A percentile compares a stretch with the other conserved stretches of the same genome.
These are phyloP conservation scores for Cremastinae sp. DNA, from an alignment of 2,888 invertebrate species.

Conservation along the genomic window DNA sequence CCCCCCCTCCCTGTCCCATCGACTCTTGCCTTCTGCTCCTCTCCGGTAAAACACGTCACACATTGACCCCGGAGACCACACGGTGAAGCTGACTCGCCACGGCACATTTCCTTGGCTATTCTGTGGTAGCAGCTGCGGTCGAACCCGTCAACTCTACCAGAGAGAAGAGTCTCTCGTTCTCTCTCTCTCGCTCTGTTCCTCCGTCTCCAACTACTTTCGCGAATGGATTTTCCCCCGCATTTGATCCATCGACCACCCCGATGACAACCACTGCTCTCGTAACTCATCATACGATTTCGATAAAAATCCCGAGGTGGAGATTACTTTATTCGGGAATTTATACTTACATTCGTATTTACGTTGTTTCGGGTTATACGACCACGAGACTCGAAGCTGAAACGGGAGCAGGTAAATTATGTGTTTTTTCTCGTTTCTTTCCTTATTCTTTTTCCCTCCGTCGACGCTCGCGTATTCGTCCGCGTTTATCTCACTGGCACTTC, in stretches of 20 bases:
- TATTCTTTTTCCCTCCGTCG: too few species aligned
- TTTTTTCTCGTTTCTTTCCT: too few species aligned
- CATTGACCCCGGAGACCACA: conserved; percentile 18
- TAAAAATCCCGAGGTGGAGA: conserved; percentile 14
- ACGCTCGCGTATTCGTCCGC: too few species aligned
- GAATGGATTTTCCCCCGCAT: conserved; percentile 61
- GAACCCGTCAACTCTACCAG: conserved; percentile 37
- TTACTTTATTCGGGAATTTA: conserved; percentile 5
- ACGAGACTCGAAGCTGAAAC: too few species aligned
- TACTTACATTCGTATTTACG: conserved; percentile 7
- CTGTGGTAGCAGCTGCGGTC: conserved; percentile 35
- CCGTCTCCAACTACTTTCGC: conserved; percentile 66
- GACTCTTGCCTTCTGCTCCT: conserved; percentile 38
- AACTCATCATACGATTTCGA: conserved; percentile 31
- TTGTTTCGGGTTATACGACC: too few species aligned
- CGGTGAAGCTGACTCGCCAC: conserved; percentile 36
- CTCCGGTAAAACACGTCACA: neutral
- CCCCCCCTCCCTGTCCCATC: conserved; percentile 48
- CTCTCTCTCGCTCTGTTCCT: too few species aligned
- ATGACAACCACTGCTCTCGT: conserved; percentile 81
- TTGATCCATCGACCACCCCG: conserved; percentile 80
- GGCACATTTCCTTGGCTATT: conserved; percentile 25
- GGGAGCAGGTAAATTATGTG: too few species aligned
- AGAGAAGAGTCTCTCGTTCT: too few species aligned
- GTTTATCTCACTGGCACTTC: too few species aligned